A percentile compares a stretch with the other conserved stretches of the same genome.
phyloP scores from a whole-genome alignment of 1,140 invertebrate species.

The Zaprionus lachaisei region DNA sequence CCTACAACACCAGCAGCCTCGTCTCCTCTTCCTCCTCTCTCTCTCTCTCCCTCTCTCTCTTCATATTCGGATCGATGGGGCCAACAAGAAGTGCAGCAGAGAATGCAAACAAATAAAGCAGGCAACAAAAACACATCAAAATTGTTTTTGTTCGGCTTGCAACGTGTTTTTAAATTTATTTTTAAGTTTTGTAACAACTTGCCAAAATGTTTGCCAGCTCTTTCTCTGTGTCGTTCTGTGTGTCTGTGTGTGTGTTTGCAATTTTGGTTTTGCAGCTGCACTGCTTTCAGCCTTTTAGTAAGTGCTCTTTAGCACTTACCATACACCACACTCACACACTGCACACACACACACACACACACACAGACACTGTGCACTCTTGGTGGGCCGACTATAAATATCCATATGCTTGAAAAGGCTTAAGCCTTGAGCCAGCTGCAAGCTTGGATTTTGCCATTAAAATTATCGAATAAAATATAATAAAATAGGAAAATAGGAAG shows the following conservation, averaged over 20 bases:
- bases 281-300: constrained; percentile 46
- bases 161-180: constrained; percentile 57
- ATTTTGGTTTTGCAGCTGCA: constrained; percentile 48
- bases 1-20: neutral
- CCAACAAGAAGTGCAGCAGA: constrained; percentile 11
- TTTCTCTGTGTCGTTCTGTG: neutral
- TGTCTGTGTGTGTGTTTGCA: constrained; percentile 1
- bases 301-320: constrained; percentile 54
- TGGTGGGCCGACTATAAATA: constrained; percentile 7
- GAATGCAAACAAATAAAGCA: constrained; percentile 23
- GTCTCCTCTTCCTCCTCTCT: neutral
- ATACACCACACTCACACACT: constrained; percentile 14
- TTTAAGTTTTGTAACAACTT: constrained; percentile 57
- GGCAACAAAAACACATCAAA: constrained; percentile 8
- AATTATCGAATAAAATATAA: constrained; percentile 30
- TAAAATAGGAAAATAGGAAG: constrained; percentile 5
- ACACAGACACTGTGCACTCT: neutral
- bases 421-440: constrained; percentile 21
- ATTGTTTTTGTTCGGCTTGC: constrained; percentile 48
- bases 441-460: constrained; percentile 12
- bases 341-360: neutral
- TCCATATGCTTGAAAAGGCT: constrained; percentile 1
- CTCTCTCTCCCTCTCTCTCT: neutral
- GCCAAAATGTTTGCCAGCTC: constrained; percentile 41
- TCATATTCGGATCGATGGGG: constrained; percentile 21